A percentile compares a stretch with the other conserved stretches of the same genome.
phyloP scores from a whole-genome alignment of 2,113 vertebrate genomes.

The Callospermophilus lateralis region DNA sequence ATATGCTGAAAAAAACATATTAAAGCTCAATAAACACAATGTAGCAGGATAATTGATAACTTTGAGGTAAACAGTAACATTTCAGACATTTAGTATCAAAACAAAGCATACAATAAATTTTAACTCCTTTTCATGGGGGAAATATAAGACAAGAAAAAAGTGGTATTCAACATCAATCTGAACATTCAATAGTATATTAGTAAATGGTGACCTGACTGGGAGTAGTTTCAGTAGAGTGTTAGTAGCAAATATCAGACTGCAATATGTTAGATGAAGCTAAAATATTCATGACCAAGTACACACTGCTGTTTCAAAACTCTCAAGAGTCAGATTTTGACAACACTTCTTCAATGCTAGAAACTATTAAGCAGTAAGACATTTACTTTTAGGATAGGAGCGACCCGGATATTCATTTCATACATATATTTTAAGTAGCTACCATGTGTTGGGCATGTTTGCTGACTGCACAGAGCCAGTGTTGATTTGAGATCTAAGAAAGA shows the following conservation, averaged over 20 bases:
- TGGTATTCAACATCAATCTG: background rate
- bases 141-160: background rate
- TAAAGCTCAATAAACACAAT: background rate
- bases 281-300: background rate
- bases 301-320: background rate
- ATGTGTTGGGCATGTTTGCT: background rate
- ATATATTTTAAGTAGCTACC: constrained; percentile 2
- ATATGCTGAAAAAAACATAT: background rate
- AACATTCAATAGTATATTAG: background rate
- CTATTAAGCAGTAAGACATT: background rate
- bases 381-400: background rate
- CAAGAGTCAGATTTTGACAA: background rate
- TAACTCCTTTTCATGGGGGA: background rate
- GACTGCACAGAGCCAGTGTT: background rate
- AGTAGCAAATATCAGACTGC: background rate
- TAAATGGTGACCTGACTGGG: background rate
- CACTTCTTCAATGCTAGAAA: background rate
- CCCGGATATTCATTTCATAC: background rate
- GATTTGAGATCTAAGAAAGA: constrained; percentile 10
- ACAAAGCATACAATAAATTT: background rate
- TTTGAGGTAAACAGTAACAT: background rate
- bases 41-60: background rate
- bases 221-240: background rate
- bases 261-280: background rate
- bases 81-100: background rate